These are phyloP conservation scores for Archivesica marissinica DNA, from an alignment of 1,140 invertebrate species.

Conservation along the genomic window DNA sequence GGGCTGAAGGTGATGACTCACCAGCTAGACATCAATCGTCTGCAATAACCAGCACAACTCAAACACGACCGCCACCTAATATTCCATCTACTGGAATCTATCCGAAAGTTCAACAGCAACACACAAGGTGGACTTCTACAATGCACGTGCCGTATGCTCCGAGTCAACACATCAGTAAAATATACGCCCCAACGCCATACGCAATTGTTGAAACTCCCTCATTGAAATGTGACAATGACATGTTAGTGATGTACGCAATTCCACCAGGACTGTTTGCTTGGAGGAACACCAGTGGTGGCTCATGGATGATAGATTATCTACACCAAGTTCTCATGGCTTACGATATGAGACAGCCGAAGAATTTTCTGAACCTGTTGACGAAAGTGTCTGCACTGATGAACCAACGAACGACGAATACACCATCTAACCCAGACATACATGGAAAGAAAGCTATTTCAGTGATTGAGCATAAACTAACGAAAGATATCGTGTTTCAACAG, in stretches of 20 bases:
- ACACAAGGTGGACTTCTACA: neutral
- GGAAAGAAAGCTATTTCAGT: slow-evolving; percentile 47
- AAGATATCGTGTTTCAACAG: slow-evolving; percentile 42
- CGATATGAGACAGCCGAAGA: slow-evolving; percentile 18
- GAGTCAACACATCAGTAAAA: neutral
- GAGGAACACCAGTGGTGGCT: slow-evolving; percentile 43
- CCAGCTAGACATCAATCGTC: neutral
- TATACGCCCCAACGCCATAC: slow-evolving; percentile 28
- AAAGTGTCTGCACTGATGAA: slow-evolving; percentile 31
- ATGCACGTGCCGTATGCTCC: no score
- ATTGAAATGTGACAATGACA: slow-evolving; percentile 51
- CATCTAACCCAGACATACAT: neutral
- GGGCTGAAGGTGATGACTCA: neutral
- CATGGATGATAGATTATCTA: slow-evolving; percentile 54
- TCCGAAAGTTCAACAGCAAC: neutral
- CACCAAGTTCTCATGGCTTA: slow-evolving; percentile 22
- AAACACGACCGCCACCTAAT: neutral
- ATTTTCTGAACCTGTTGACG: slow-evolving; percentile 37
- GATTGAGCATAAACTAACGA: slow-evolving; percentile 35
- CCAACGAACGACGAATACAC: slow-evolving; percentile 25
- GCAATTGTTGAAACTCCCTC: slow-evolving; percentile 23
- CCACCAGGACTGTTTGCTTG: slow-evolving; percentile 52
- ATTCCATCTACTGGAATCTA: neutral
- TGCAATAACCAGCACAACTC: neutral
- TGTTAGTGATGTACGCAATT: slow-evolving; percentile 49